Percentiles rank a stretch among this genome's conserved stretches.
phyloP scores from a whole-genome alignment of 2,113 vertebrate genomes.

The Neolamprologus longior region DNA sequence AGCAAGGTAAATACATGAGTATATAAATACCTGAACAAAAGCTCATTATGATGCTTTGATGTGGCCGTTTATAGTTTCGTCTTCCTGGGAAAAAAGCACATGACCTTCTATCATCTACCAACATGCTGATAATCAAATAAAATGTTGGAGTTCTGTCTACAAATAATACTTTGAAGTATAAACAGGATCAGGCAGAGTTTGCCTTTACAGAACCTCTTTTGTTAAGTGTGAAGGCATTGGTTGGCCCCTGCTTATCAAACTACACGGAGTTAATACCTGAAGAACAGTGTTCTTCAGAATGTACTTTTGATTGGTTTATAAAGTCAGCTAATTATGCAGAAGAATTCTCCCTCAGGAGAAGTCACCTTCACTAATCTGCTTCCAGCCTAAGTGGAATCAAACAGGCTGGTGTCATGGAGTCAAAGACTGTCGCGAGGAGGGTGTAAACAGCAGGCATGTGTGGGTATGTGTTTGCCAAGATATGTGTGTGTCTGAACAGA shows the following conservation, averaged over 20 bases:
- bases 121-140: not conserved
- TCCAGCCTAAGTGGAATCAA: conserved; percentile 55
- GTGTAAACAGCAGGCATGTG: not conserved
- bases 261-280: conserved; percentile 55
- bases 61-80: not conserved
- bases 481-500: conserved; percentile 32
- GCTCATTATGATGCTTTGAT: not conserved
- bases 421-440: conserved; percentile 24
- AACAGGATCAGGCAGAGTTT: conserved; percentile 20
- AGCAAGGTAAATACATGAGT: not conserved
- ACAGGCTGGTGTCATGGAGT: conserved; percentile 43
- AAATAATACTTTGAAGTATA: not conserved
- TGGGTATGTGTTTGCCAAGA: not conserved
- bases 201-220: conserved; percentile 12
- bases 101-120: not conserved
- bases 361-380: conserved; percentile 73
- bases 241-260: conserved; percentile 51
- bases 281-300: conserved; percentile 55
- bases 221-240: conserved; percentile 4
- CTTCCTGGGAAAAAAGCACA: not conserved
- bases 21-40: not conserved
- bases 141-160: not conserved
- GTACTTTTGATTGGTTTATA: conserved; percentile 71
- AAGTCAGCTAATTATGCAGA: conserved; percentile 67
- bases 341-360: conserved; percentile 61